Evolutionary conservation across 2,888 invertebrate species (phyloP), one percentile per base, ranked within the genome.

Genomic region (Drosophila tripunctata): DNA sequence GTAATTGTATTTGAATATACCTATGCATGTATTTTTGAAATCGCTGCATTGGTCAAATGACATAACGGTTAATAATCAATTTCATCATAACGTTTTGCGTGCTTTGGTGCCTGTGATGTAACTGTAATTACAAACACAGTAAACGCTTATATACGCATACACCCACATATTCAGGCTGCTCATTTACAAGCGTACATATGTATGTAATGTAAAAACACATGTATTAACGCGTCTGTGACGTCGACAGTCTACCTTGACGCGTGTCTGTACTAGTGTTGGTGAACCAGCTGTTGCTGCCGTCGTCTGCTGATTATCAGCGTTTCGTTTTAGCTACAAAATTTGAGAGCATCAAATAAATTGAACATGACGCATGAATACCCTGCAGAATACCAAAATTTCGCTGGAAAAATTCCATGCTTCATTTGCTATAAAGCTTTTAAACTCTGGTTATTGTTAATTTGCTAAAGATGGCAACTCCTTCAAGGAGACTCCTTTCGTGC

Each of bases 181-280:
- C n/a, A n/a, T n/a, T n/a, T n/a, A n/a, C n/a, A n/a, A n/a, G n/a
- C 21, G 2, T 52, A 22, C 7, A n/a, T 55, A 3, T 40, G 12
- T 41, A 14, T 47, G 21, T 14, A 36, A 7, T 30, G 35, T n/a
- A n/a, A n/a, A n/a, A 30, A 17, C 17, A 15, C 33, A 33, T 36
- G 19, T 48, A 52, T 78, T 66, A 75, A 10, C 62, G 45, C 69
- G 69, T 78, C 68, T 12, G 43, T 78, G 75, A 78, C 81, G 78
- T 75, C 4, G 43, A 30, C 7, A 7, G 30, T 35, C 24, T 8
- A 70, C 57, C 36, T 62, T 72, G 64, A 58, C 80, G 75, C 77
- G 80, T 77, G 76, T 50, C 31, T 50, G 65, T 36, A 10, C 31
- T 43, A 14, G 58, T 64, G n/a, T 71, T 55, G 15, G 61, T 62